These are phyloP conservation scores for Cabera pusaria DNA, from an alignment of 2,888 invertebrate species.

Conservation along the genomic window DNA sequence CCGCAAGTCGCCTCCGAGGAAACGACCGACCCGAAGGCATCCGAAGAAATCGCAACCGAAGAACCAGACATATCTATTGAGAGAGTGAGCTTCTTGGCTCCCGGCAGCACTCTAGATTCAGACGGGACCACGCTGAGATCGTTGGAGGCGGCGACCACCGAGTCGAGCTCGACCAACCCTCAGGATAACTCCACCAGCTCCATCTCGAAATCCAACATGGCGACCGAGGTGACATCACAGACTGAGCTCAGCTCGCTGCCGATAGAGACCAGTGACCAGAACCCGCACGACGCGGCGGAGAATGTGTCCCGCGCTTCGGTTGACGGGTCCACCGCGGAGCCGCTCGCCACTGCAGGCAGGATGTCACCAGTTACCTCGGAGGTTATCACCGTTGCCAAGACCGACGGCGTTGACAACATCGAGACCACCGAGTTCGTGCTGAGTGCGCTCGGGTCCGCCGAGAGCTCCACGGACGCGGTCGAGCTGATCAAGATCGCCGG, in stretches of 20 bases:
- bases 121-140: slow-evolving; percentile 33
- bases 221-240: slow-evolving; percentile 66
- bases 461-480: slow-evolving; percentile 62
- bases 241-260: slow-evolving; percentile 72
- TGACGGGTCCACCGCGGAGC: slow-evolving; percentile 45
- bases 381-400: slow-evolving; percentile 49
- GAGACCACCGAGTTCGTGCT: slow-evolving; percentile 71
- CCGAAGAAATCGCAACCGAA: slow-evolving; percentile 22
- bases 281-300: slow-evolving; percentile 62
- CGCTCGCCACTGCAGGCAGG: slow-evolving; percentile 44
- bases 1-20: neutral
- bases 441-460: slow-evolving; percentile 61
- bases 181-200: slow-evolving; percentile 52
- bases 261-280: slow-evolving; percentile 73
- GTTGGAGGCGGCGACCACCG: slow-evolving; percentile 26
- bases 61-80: slow-evolving; percentile 28
- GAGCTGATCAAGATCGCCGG: slow-evolving; percentile 65
- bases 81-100: slow-evolving; percentile 25
- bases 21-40: slow-evolving; percentile 2
- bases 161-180: slow-evolving; percentile 34
- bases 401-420: slow-evolving; percentile 52
- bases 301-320: slow-evolving; percentile 50
- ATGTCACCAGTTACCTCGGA: slow-evolving; percentile 46
- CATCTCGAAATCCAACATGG: slow-evolving; percentile 52
- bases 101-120: slow-evolving; percentile 23